Percentiles rank a stretch among this genome's conserved stretches.
Conservation (phyloP, 2,888 invertebrate species). For the Ephialtes manifestator region DNA sequence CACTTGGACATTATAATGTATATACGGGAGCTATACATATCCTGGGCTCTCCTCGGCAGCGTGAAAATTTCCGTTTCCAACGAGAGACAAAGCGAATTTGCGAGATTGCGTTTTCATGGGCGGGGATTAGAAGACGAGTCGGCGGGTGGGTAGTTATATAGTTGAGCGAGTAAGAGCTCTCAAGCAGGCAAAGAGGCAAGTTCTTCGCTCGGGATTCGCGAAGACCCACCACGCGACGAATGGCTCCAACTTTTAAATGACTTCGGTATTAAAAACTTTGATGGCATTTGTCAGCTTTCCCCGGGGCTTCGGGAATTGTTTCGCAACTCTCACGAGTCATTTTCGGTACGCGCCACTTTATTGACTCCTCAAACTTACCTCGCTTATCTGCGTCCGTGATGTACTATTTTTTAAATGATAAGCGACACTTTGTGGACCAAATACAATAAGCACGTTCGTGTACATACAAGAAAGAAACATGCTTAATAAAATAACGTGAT, state of each 20-base stretch:
- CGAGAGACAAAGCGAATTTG: conserved; percentile 79
- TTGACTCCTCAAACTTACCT: conserved; percentile 65
- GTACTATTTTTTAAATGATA: conserved; percentile 51
- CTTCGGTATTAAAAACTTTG: conserved; percentile 84
- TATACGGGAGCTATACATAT: background rate
- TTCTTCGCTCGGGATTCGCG: conserved; percentile 54
- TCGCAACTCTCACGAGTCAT: conserved; percentile 80
- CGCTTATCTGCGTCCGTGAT: conserved; percentile 64
- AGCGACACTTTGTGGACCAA: conserved; percentile 39
- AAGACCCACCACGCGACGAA: conserved; percentile 77
- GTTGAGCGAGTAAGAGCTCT: conserved; percentile 58
- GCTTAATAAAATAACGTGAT: background rate
- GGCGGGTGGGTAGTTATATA: conserved; percentile 58
- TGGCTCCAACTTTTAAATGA: conserved; percentile 82
- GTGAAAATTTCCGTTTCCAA: conserved; percentile 60
- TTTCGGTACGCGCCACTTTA: conserved; percentile 71
- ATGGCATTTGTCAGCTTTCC: conserved; percentile 83
- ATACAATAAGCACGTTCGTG: conserved; percentile 6
- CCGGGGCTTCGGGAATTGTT: conserved; percentile 78
- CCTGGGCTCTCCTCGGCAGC: background rate
- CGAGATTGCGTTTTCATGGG: conserved; percentile 79
- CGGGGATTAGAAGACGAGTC: conserved; percentile 71
- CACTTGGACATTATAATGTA: background rate
- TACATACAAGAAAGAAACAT: background rate
- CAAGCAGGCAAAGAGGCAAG: conserved; percentile 59